Conservation (phyloP, 2,888 invertebrate genomes). For the Nematopogon swammerdamellus region DNA sequence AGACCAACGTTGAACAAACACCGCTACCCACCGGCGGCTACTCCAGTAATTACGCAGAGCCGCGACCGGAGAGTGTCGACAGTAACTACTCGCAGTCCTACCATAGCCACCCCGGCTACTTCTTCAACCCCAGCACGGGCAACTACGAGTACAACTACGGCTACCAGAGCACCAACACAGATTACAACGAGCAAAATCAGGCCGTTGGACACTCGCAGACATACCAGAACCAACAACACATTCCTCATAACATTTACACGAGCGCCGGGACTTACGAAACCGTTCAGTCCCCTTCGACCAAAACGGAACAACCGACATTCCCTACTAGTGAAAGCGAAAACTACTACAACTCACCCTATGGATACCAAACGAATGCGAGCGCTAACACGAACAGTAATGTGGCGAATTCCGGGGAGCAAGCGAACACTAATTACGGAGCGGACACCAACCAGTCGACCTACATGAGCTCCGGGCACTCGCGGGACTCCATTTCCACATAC, state of each 20-base stretch:
- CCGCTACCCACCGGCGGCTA: no score
- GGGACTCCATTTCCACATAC: conserved; percentile 28
- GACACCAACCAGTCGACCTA: conserved; percentile 37
- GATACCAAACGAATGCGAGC: conserved; percentile 30
- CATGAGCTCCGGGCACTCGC: conserved; percentile 32
- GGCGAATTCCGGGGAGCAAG: conserved; percentile 13
- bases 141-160: conserved; percentile 61
- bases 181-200: conserved; percentile 20
- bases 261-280: conserved; percentile 44
- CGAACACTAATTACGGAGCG: conserved; percentile 30
- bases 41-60: conserved; percentile 16
- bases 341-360: conserved; percentile 49
- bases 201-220: conserved; percentile 22
- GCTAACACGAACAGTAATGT: conserved; percentile 8
- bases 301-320: conserved; percentile 18
- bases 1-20: conserved; percentile 16
- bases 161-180: conserved; percentile 43
- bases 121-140: conserved; percentile 53
- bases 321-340: conserved; percentile 19
- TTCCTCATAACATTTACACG: conserved; percentile 37
- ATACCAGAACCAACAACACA: conserved; percentile 25
- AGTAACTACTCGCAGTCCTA: conserved; percentile 25
- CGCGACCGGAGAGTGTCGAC: conserved; percentile 17
- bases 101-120: conserved; percentile 61
- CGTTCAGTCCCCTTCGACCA: conserved; percentile 44